Base-by-base conservation (phyloP, 2,797 vertebrate genomes). In the Xyrichtys novacula region DNA sequence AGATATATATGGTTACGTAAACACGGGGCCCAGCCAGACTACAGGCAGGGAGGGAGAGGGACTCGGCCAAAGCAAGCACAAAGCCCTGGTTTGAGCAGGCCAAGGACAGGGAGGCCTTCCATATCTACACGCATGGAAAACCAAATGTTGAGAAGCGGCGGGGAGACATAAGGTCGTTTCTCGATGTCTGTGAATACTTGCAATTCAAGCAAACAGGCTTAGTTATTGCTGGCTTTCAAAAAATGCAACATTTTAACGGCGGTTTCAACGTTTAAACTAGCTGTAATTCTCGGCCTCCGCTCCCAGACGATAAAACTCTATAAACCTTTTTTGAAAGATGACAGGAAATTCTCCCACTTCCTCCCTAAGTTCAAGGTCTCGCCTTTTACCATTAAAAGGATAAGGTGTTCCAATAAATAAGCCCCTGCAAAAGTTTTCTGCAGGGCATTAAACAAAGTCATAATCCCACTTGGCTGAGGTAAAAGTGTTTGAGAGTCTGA, bases 1-100 rank as follows among this genome's bases (percentile, higher is more conserved):
- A 87, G 80, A 93, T 93, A 92, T 92, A 93, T 91, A 91, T 71
- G 78, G 87, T 90, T 92, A 88, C 71, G 81, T 91, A 93, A 93
- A 94, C 91, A 93, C 64, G 55, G 62, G 61, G 61, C 74, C 57
- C 65, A 85, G 86, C 86, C 89, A 90, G 88, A 85, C 78, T 67
- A 85, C 89, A 79, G 76, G 74, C 77, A 64, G 72, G 78, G 79
- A 76, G 72, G 74, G 76, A 82, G 71, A 65, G 67, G 56, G 50
- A 67, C 80, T 52, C 52, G 60, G 91, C 91, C 90, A 92, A 92
- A 86, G 81, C 87, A 90, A 93, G 92, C 90, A 92, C 89, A 92
- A 89, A 88, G 88, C 67, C 76, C 78, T 67, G 67, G 83, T 91
- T 91, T 91, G 84, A 91, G 85, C 65, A 71, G 81, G 70, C 75